Conservation (phyloP, 2,797 vertebrate species). For the Tinamus major region DNA sequence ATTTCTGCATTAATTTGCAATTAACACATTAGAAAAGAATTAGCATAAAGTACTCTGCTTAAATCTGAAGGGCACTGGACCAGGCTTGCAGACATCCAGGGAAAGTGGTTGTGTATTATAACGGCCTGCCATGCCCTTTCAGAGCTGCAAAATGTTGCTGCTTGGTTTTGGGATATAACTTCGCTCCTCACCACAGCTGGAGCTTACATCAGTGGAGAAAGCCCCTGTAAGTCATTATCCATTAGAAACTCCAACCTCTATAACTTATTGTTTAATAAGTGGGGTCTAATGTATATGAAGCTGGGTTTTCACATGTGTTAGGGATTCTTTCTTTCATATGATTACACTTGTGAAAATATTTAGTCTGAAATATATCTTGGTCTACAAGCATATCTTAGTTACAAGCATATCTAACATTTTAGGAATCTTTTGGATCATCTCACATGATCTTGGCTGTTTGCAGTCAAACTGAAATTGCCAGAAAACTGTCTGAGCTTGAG, state of each 20-base stretch:
- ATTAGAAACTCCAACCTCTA: neutral
- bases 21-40: neutral
- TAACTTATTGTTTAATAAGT: neutral
- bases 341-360: slow-evolving; percentile 52
- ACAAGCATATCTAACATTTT: slow-evolving; percentile 61
- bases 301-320: neutral
- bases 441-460: neutral
- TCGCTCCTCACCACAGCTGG: neutral
- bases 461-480: slow-evolving; percentile 37
- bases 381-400: slow-evolving; percentile 31
- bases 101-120: neutral
- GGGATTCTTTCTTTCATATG: neutral
- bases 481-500: slow-evolving; percentile 28
- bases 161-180: neutral
- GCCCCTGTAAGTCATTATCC: neutral
- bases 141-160: neutral
- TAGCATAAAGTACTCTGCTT: neutral
- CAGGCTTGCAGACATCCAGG: neutral
- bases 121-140: neutral
- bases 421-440: slow-evolving; percentile 69
- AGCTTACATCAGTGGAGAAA: neutral
- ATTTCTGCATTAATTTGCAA: neutral
- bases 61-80: neutral
- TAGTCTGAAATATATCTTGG: slow-evolving; percentile 61
- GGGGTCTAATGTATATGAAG: neutral